Conservation (phyloP, 2,797 vertebrate genomes). For the Pipistrellus pygmaeus region DNA sequence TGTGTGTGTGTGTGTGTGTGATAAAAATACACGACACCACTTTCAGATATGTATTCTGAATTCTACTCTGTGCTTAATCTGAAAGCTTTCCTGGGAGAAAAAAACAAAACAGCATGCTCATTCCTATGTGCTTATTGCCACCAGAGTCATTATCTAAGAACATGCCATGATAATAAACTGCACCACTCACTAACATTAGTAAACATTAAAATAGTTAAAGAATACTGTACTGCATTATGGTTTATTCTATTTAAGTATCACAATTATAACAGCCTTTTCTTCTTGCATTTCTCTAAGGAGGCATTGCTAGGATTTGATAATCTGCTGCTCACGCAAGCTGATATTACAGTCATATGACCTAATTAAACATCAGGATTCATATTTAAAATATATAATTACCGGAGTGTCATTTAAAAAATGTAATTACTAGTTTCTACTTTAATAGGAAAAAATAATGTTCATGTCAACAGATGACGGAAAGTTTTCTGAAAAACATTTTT, state of each 20-base stretch:
- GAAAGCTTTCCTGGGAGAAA: conserved; percentile 57
- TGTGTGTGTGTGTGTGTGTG: background rate
- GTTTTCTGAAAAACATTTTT: conserved; percentile 66
- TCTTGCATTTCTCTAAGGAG: conserved; percentile 59
- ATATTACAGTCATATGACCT: conserved; percentile 80
- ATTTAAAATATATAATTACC: conserved; percentile 77
- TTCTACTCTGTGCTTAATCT: conserved; percentile 55
- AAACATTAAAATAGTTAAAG: conserved; percentile 82
- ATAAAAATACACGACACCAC: conserved; percentile 46
- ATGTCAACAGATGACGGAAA: conserved; percentile 50
- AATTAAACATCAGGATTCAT: conserved; percentile 74
- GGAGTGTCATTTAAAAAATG: conserved; percentile 35
- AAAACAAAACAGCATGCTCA: background rate
- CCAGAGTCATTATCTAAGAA: conserved; percentile 77
- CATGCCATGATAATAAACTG: conserved; percentile 77
- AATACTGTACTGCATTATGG: conserved; percentile 68
- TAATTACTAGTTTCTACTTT: conserved; percentile 72
- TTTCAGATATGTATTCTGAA: conserved; percentile 55
- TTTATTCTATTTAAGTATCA: conserved; percentile 75
- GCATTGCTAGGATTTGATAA: conserved; percentile 76
- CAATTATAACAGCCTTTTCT: conserved; percentile 76
- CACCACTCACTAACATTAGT: conserved; percentile 77
- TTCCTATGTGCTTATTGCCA: conserved; percentile 56
- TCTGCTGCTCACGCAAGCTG: conserved; percentile 69
- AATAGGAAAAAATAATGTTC: conserved; percentile 70